Evolutionary conservation across 1,140 invertebrate genomes (phyloP).

Genomic region (Drosophila virilis): DNA sequence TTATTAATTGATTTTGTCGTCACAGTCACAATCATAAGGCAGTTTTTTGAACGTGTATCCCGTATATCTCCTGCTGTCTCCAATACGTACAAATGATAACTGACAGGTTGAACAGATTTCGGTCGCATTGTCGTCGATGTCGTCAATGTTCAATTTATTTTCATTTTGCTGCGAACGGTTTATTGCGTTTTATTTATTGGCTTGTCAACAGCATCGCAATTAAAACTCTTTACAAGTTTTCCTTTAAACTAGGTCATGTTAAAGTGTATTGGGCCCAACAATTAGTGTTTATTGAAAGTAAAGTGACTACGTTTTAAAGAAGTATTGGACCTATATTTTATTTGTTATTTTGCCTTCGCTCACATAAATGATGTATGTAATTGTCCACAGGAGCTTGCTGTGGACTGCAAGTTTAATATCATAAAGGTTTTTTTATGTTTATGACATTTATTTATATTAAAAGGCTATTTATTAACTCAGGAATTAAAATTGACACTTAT

Average conservation of each 20-base stretch:
- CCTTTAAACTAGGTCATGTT: constrained; percentile 51
- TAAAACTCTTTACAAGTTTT: constrained; percentile 38
- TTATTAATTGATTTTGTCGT: not conserved
- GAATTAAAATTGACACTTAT: too few relatives aligned
- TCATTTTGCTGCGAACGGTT: constrained; percentile 68
- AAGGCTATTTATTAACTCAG: too few relatives aligned
- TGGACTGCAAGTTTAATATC: too few relatives aligned
- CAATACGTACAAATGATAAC: constrained; percentile 7
- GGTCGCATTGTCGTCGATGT: constrained; percentile 43
- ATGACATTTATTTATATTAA: too few relatives aligned
- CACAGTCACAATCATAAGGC: too few relatives aligned
- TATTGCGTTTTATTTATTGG: constrained; percentile 82
- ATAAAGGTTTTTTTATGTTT: too few relatives aligned
- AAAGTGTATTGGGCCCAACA: constrained; percentile 21
- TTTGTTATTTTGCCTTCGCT: not conserved
- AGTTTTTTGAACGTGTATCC: not conserved
- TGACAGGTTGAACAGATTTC: constrained; percentile 34
- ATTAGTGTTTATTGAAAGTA: constrained; percentile 5
- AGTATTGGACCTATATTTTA: not conserved
- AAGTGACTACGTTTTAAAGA: not conserved
- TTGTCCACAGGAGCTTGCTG: too few relatives aligned
- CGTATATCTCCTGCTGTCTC: not conserved
- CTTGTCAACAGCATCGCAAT: constrained; percentile 75
- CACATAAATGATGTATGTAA: too few relatives aligned
- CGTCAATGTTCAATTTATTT: constrained; percentile 80